Percentiles rank a stretch among this genome's conserved stretches.
phyloP scores from a whole-genome alignment of 1,140 invertebrate species.

The Nasonia giraulti region DNA sequence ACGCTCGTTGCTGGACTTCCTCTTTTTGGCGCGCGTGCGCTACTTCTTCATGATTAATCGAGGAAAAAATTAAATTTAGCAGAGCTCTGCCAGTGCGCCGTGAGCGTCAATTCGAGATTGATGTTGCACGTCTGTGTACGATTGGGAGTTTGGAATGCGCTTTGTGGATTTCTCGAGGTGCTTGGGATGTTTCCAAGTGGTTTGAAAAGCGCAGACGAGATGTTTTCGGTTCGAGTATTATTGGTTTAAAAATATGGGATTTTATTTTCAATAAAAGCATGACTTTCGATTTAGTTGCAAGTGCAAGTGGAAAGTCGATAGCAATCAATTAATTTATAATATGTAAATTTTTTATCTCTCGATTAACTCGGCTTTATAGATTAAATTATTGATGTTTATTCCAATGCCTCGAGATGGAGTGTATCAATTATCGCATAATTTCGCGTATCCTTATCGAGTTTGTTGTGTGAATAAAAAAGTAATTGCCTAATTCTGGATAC shows the following conservation, averaged over 20 bases:
- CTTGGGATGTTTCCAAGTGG: no score
- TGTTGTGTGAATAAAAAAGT: background rate
- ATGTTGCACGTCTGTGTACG: background rate
- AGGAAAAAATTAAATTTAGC: constrained; percentile 6
- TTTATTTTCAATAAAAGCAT: no score
- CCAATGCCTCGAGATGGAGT: background rate
- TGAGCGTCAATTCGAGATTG: background rate
- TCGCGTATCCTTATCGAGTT: background rate
- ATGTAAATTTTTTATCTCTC: no score
- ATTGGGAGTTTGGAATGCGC: background rate
- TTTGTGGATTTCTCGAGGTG: background rate
- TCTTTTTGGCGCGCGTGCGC: constrained; percentile 4
- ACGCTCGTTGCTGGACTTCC: constrained; percentile 48
- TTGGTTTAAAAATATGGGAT: no score
- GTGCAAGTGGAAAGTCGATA: no score
- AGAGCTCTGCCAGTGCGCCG: background rate
- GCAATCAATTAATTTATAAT: no score
- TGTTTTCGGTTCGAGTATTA: no score
- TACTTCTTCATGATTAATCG: background rate
- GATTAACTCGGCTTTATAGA: background rate
- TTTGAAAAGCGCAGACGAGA: no score
- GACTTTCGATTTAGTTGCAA: no score
- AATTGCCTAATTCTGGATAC: background rate
- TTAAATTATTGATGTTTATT: background rate
- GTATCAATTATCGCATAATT: background rate